Percentiles rank a stretch among this genome's conserved stretches.
Conservation (phyloP, 2,797 vertebrate genomes). For the Sternarchorhynchus goeldii region DNA sequence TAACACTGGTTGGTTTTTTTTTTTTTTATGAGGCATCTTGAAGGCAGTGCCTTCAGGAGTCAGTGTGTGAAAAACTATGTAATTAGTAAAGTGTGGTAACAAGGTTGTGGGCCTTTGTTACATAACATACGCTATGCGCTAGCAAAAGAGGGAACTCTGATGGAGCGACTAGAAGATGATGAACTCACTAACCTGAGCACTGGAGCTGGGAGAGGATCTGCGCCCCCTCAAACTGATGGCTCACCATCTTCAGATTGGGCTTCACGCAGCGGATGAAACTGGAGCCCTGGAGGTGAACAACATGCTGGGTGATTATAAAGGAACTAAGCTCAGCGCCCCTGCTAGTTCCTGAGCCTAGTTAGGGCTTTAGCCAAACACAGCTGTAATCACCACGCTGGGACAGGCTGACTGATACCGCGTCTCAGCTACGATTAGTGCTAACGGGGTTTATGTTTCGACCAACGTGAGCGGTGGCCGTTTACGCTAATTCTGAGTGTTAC, state of each 20-base stretch:
- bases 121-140: too few relatives aligned
- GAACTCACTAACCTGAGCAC: constrained; percentile 83
- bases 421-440: constrained; percentile 15
- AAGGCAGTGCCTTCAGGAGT: neutral
- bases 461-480: neutral
- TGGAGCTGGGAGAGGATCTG: constrained; percentile 98
- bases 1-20: too few relatives aligned
- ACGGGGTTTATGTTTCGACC: neutral
- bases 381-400: neutral
- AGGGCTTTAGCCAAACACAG: neutral
- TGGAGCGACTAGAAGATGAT: neutral
- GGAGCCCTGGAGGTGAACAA: constrained; percentile 79
- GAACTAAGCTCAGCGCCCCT: neutral
- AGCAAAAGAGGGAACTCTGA: neutral
- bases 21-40: constrained; percentile 5
- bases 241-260: constrained; percentile 97
- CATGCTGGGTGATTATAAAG: too few relatives aligned
- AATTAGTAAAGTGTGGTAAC: neutral
- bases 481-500: neutral
- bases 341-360: neutral
- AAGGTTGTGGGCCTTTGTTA: neutral
- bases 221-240: constrained; percentile 92
- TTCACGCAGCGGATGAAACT: constrained; percentile 98
- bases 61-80: neutral
- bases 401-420: neutral